Evolutionary conservation across 1,140 invertebrate genomes (phyloP).

Genomic region (Linepithema humile): DNA sequence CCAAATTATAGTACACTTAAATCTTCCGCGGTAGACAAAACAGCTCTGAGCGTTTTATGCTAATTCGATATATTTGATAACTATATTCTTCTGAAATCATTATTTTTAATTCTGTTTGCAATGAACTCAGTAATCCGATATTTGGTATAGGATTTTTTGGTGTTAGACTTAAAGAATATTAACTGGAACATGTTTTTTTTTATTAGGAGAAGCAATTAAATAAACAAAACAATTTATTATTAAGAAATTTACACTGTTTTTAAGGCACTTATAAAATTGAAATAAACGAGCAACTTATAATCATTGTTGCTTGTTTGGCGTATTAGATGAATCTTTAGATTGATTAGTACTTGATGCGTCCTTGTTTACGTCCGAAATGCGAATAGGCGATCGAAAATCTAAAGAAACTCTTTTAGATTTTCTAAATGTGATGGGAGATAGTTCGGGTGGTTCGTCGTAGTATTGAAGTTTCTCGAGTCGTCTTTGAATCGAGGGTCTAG

Average conservation of each 20-base stretch:
- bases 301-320: not conserved
- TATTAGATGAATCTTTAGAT: not conserved
- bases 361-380: not conserved
- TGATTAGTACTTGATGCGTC: not conserved
- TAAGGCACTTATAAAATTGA: not conserved
- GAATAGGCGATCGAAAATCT: constrained; percentile 70
- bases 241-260: too few species aligned
- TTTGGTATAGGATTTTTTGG: not conserved
- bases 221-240: constrained; percentile 3
- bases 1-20: not conserved
- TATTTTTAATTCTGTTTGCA: not conserved
- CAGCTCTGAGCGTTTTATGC: not conserved
- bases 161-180: not conserved
- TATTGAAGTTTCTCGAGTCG: constrained; percentile 76
- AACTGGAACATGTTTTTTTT: not conserved
- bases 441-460: constrained; percentile 75
- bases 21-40: not conserved
- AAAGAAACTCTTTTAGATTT: constrained; percentile 69
- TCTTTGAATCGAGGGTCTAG: constrained; percentile 62
- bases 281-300: not conserved
- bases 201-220: not conserved
- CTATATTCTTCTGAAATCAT: not conserved
- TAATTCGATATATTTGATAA: not conserved
- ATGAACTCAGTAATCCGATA: not conserved
- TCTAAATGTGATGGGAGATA: constrained; percentile 74